Conservation (phyloP, 2,797 vertebrate genomes). For the Tauraco hartlaubi region DNA sequence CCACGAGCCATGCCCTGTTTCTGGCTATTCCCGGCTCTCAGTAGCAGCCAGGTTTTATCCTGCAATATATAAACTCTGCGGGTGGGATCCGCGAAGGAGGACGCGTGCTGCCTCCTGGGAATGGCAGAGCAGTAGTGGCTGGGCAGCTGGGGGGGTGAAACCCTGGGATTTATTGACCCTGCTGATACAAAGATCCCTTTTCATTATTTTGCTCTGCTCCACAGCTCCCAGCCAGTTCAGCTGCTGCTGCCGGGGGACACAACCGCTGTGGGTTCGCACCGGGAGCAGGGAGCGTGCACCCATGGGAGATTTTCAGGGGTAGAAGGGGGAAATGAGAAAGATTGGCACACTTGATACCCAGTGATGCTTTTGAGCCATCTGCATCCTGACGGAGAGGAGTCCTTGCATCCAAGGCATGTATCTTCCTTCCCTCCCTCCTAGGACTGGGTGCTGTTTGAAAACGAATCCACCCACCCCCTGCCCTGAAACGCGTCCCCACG, state of each 20-base stretch:
- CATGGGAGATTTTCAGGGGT: neutral
- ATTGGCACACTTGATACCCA: fast-evolving
- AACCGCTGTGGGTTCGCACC: neutral
- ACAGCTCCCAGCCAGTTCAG: fast-evolving
- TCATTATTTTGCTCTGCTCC: neutral
- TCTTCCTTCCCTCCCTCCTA: neutral
- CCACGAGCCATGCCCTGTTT: neutral
- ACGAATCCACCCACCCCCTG: fast-evolving
- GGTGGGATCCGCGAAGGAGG: neutral
- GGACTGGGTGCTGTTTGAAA: neutral
- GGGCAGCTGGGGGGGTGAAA: fast-evolving
- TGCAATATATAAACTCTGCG: fast-evolving
- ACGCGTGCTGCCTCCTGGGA: fast-evolving
- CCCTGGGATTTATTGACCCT: neutral
- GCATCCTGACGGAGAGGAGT: neutral
- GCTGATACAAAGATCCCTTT: neutral
- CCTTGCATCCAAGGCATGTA: neutral
- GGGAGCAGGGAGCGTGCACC: neutral
- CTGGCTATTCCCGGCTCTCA: neutral
- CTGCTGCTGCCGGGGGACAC: neutral
- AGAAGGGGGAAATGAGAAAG: fast-evolving
- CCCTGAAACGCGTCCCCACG: neutral
- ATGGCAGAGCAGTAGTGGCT: fast-evolving
- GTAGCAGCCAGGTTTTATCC: neutral
- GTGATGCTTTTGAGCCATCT: neutral